phyloP scores from a whole-genome alignment of 1,140 invertebrate genomes.

The Lamellibrachia luymesi region DNA sequence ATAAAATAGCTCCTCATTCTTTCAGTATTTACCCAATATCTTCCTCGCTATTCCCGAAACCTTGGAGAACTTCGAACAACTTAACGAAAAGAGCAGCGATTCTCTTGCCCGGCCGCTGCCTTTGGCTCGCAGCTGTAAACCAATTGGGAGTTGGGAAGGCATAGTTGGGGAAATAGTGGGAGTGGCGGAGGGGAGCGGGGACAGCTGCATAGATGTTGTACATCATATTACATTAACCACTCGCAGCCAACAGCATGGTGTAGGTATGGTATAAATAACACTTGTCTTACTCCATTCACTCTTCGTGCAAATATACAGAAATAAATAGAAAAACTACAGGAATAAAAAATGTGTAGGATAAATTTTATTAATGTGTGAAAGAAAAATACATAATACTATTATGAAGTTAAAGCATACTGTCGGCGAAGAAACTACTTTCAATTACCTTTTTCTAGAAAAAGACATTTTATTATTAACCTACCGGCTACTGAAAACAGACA shows the following conservation, averaged over 20 bases:
- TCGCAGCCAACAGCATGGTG: neutral
- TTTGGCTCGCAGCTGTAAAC: neutral
- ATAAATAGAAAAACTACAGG: neutral
- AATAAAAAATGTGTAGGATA: too few relatives aligned
- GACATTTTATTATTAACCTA: too few relatives aligned
- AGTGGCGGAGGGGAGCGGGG: neutral
- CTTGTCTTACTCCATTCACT: too few relatives aligned
- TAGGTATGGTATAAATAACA: neutral
- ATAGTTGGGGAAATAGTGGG: neutral
- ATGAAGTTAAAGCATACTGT: too few relatives aligned
- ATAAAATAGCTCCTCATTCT: neutral
- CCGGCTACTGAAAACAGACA: too few relatives aligned
- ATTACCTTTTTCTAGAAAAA: too few relatives aligned
- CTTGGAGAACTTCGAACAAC: neutral
- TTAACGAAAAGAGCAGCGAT: neutral
- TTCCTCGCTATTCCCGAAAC: neutral
- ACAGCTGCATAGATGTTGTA: neutral
- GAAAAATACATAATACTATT: too few relatives aligned
- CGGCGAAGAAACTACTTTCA: too few relatives aligned
- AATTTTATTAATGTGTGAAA: too few relatives aligned
- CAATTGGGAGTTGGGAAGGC: neutral
- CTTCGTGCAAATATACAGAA: neutral
- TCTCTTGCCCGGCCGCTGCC: neutral
- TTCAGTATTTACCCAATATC: neutral
- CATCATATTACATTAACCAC: conserved; percentile 5